Percentiles rank a stretch among this genome's conserved stretches.
phyloP scores from a whole-genome alignment of 2,113 vertebrate genomes.

The Oryzias javanicus region DNA sequence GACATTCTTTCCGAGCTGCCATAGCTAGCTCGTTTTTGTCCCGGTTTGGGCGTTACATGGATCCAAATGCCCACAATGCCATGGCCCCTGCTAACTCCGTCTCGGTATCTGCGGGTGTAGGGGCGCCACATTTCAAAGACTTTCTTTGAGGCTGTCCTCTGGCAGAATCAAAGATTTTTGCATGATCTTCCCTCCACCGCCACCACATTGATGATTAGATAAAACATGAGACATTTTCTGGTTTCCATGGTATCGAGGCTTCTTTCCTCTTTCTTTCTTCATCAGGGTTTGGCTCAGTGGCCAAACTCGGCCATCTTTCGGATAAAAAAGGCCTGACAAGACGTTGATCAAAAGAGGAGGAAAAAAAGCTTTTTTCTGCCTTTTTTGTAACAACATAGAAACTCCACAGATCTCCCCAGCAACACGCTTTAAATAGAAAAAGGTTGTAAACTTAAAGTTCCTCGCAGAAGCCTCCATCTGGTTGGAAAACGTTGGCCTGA shows the following conservation, averaged over 20 bases:
- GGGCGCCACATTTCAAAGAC: not conserved
- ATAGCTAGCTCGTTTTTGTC: slow-evolving; percentile 18
- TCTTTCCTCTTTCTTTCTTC: not conserved
- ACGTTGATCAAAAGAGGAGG: too few species aligned
- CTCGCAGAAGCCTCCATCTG: not conserved
- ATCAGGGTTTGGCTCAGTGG: not conserved
- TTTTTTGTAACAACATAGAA: not conserved
- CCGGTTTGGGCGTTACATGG: too few species aligned
- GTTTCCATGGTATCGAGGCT: not conserved
- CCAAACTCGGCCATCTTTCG: not conserved
- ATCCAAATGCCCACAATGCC: too few species aligned
- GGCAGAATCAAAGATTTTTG: too few species aligned
- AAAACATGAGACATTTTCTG: not conserved
- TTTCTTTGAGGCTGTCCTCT: not conserved
- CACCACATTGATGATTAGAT: not conserved
- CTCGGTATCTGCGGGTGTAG: not conserved
- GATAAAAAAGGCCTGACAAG: not conserved
- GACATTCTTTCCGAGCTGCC: slow-evolving; percentile 35
- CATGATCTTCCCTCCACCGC: too few species aligned
- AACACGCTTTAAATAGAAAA: not conserved
- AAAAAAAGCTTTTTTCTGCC: not conserved
- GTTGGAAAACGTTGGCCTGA: not conserved
- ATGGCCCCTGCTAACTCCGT: not conserved
- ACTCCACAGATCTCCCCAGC: not conserved
- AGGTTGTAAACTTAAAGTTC: not conserved